phyloP scores from a whole-genome alignment of 2,113 vertebrate species.

The Silurus glanis region DNA sequence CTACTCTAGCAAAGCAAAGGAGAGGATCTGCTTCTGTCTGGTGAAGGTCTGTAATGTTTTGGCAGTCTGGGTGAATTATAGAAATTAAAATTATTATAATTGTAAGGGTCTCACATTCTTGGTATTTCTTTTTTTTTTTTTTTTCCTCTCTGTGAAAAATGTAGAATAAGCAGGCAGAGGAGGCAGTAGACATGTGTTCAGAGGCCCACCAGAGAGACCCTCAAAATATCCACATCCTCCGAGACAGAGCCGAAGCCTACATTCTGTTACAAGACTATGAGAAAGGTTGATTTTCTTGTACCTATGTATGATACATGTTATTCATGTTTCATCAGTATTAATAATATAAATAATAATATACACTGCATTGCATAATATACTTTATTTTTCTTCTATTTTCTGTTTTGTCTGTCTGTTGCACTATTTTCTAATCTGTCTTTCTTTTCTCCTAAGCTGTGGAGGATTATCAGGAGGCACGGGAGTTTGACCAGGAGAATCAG shows the following conservation, averaged over 20 bases:
- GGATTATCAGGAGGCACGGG: conserved; percentile 79
- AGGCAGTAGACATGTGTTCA: conserved; percentile 77
- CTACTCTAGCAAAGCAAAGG: conserved; percentile 77
- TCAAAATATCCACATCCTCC: conserved; percentile 73
- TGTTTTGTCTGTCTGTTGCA: not conserved
- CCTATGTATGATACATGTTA: not conserved
- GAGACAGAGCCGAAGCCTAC: conserved; percentile 79
- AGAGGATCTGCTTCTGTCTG: conserved; percentile 78
- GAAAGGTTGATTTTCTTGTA: conserved; percentile 66
- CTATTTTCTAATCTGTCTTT: not conserved
- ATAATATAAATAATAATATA: not conserved
- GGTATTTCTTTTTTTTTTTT: not conserved
- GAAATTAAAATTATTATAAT: not conserved
- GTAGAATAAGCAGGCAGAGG: conserved; percentile 63
- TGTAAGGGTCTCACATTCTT: not conserved
- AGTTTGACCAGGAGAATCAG: conserved; percentile 74
- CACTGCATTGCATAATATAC: not conserved
- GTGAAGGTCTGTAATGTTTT: conserved; percentile 69
- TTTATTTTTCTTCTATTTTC: not conserved
- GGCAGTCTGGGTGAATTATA: not conserved
- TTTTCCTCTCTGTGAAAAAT: not conserved
- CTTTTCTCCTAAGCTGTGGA: conserved; percentile 70
- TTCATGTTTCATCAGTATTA: not conserved
- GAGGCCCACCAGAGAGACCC: conserved; percentile 80
- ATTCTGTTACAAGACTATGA: conserved; percentile 81